phyloP scores from a whole-genome alignment of 2,797 vertebrate genomes.

The Crypturellus tataupa region DNA sequence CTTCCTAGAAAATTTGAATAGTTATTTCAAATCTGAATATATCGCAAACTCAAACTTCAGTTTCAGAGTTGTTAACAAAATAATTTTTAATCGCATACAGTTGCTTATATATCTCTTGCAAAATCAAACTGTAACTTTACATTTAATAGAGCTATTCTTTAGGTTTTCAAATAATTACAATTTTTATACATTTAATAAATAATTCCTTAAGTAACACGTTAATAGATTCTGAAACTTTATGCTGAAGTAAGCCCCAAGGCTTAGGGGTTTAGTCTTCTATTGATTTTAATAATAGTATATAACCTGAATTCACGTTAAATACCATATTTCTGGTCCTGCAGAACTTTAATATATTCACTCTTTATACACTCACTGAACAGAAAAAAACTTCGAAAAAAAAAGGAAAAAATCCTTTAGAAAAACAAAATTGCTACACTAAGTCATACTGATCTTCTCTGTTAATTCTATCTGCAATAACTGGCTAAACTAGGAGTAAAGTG shows the following conservation, averaged over 20 bases:
- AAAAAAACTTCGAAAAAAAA: no score
- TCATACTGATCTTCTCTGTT: neutral
- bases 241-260: neutral
- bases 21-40: neutral
- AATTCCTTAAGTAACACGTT: no score
- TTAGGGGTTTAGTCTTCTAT: neutral
- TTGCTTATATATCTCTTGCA: neutral
- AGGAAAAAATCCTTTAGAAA: neutral
- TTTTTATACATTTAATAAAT: no score
- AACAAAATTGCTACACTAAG: neutral
- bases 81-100: neutral
- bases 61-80: neutral
- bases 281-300: neutral
- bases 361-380: no score
- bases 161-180: neutral
- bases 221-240: neutral
- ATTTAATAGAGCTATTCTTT: neutral
- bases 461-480: neutral
- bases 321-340: neutral
- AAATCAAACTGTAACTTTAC: neutral
- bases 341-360: neutral
- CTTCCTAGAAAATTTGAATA: neutral
- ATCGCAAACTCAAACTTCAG: neutral
- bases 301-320: neutral
- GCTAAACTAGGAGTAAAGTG: neutral